These are phyloP conservation scores for Fissipunctia ypsillon DNA, from an alignment of 2,888 invertebrate species.

Conservation along the genomic window DNA sequence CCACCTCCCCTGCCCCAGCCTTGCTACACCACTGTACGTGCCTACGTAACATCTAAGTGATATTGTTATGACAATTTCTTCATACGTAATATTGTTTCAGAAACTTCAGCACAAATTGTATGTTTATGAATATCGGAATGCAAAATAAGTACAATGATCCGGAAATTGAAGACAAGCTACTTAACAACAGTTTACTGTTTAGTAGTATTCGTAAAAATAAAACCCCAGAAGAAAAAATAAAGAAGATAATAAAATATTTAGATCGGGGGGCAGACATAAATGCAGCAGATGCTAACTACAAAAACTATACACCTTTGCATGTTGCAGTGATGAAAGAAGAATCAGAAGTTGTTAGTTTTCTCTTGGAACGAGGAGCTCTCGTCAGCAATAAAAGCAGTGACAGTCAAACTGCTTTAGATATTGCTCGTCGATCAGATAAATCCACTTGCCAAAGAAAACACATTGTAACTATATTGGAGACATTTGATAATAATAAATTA, in stretches of 20 bases:
- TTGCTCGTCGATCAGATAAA: constrained; percentile 43
- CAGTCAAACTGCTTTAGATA: constrained; percentile 60
- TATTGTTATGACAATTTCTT: not conserved
- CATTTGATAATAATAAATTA: constrained; percentile 3
- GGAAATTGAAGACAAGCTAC: constrained; percentile 42
- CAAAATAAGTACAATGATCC: constrained; percentile 27
- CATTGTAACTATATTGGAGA: constrained; percentile 23
- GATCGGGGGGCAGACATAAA: constrained; percentile 66
- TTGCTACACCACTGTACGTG: no score
- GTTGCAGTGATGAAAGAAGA: constrained; percentile 61
- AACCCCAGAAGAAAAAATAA: constrained; percentile 44
- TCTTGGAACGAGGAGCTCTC: constrained; percentile 62
- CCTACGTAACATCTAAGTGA: not conserved
- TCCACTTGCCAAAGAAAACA: not conserved
- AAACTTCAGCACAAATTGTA: constrained; percentile 16
- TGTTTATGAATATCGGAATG: constrained; percentile 21
- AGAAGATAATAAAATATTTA: constrained; percentile 55
- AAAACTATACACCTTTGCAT: constrained; percentile 65
- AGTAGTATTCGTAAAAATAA: constrained; percentile 56
- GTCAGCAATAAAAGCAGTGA: constrained; percentile 50
- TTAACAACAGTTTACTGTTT: constrained; percentile 59
- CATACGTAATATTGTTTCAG: constrained; percentile 42
- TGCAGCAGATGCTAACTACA: constrained; percentile 62
- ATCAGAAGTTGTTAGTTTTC: constrained; percentile 53
- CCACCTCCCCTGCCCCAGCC: not conserved